Percentiles rank a stretch among this genome's conserved stretches.
Evolutionary conservation across 2,888 invertebrate species (phyloP).

Genomic region (Drosophila aldrichi): DNA sequence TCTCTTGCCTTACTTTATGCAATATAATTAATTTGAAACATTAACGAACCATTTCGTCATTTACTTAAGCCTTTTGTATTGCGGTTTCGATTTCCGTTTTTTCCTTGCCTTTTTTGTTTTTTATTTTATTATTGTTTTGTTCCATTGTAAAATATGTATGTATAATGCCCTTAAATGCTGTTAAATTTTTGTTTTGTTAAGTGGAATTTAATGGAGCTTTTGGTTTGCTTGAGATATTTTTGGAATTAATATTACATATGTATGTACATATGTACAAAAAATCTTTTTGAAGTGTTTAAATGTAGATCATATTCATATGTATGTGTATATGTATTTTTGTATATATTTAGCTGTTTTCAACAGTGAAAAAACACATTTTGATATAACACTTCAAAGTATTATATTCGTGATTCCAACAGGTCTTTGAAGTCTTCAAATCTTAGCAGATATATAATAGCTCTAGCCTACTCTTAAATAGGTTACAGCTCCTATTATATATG

Average conservation of each 20-base stretch:
- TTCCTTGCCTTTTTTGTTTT: slow-evolving; percentile 1
- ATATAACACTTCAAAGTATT: too few relatives aligned
- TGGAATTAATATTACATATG: background rate
- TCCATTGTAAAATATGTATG: slow-evolving; percentile 29
- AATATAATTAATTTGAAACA: slow-evolving; percentile 70
- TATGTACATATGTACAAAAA: too few relatives aligned
- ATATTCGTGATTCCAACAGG: too few relatives aligned
- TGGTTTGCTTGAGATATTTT: background rate
- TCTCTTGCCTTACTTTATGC: slow-evolving; percentile 52
- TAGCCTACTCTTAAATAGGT: too few relatives aligned
- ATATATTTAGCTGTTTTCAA: background rate
- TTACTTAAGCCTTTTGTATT: slow-evolving; percentile 50
- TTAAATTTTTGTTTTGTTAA: background rate
- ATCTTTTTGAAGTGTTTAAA: background rate
- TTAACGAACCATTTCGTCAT: slow-evolving; percentile 75
- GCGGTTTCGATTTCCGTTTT: slow-evolving; percentile 34
- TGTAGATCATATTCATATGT: background rate
- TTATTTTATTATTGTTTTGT: background rate
- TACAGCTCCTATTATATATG: too few relatives aligned
- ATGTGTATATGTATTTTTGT: background rate
- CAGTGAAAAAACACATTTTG: background rate
- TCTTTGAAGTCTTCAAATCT: too few relatives aligned
- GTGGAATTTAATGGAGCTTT: slow-evolving; percentile 8
- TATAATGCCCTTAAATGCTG: slow-evolving; percentile 20
- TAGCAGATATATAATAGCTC: too few relatives aligned